phyloP scores from a whole-genome alignment of 2,113 vertebrate species.

The Trematocara marginatum region DNA sequence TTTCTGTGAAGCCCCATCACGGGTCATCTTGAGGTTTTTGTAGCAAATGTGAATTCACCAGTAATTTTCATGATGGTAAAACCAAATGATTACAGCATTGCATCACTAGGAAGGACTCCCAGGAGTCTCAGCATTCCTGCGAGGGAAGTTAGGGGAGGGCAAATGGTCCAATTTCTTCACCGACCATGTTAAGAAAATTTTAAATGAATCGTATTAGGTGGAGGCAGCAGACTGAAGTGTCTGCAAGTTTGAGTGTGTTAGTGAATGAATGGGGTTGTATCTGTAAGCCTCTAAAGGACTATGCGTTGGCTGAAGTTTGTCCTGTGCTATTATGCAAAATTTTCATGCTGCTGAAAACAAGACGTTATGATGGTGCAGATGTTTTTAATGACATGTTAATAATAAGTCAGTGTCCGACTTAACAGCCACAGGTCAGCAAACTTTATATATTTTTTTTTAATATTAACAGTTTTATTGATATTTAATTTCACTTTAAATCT shows the following conservation, averaged over 20 bases:
- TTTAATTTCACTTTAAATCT: not conserved
- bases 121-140: not conserved
- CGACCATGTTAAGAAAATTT: not conserved
- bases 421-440: not conserved
- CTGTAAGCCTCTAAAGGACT: not conserved
- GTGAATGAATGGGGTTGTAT: not conserved
- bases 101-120: not conserved
- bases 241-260: not conserved
- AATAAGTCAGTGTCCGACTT: rapidly evolving
- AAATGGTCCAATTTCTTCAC: not conserved
- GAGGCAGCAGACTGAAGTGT: not conserved
- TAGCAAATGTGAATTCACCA: not conserved
- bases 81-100: not conserved
- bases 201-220: not conserved
- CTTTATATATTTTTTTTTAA: not conserved
- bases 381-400: not conserved
- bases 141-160: not conserved
- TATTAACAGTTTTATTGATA: not conserved
- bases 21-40: not conserved
- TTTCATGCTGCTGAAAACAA: not conserved
- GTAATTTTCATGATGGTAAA: not conserved
- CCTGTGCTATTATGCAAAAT: not conserved
- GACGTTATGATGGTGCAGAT: not conserved
- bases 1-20: not conserved
- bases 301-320: not conserved